Percentiles rank a stretch among this genome's conserved stretches.
phyloP scores from a whole-genome alignment of 2,797 vertebrate genomes.

The Pterois miles region DNA sequence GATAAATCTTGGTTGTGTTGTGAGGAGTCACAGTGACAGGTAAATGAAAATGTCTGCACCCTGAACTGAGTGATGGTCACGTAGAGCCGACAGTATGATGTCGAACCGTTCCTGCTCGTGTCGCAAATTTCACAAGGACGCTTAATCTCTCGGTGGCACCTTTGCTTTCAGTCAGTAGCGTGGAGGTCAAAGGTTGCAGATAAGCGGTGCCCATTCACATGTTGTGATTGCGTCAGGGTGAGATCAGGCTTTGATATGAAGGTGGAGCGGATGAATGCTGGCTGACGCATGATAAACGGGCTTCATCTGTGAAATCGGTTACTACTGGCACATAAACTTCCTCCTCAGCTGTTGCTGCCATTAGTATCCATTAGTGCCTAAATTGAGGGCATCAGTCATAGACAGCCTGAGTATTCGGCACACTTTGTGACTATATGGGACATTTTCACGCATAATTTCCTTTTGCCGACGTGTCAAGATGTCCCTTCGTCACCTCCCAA shows the following conservation, averaged over 20 bases:
- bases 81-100: not conserved
- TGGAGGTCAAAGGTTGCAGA: constrained; percentile 4
- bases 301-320: not conserved
- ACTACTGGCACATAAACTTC: not conserved
- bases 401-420: not conserved
- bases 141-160: constrained; percentile 7
- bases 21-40: constrained; percentile 3
- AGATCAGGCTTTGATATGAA: not conserved
- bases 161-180: not conserved
- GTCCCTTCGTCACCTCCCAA: not conserved
- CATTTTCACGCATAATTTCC: constrained; percentile 36
- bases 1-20: constrained; percentile 7
- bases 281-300: constrained; percentile 5
- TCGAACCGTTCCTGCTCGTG: constrained; percentile 5
- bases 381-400: constrained; percentile 37
- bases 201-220: not conserved
- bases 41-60: constrained; percentile 32
- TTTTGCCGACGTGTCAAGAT: constrained; percentile 22
- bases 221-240: not conserved
- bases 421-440: constrained; percentile 27
- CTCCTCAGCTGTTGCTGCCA: constrained; percentile 7
- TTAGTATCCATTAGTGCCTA: constrained; percentile 36
- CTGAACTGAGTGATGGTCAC: constrained; percentile 8
- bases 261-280: not conserved
- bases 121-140: not conserved